phyloP scores from a whole-genome alignment of 2,888 invertebrate species.

The Loripinus fragilis region DNA sequence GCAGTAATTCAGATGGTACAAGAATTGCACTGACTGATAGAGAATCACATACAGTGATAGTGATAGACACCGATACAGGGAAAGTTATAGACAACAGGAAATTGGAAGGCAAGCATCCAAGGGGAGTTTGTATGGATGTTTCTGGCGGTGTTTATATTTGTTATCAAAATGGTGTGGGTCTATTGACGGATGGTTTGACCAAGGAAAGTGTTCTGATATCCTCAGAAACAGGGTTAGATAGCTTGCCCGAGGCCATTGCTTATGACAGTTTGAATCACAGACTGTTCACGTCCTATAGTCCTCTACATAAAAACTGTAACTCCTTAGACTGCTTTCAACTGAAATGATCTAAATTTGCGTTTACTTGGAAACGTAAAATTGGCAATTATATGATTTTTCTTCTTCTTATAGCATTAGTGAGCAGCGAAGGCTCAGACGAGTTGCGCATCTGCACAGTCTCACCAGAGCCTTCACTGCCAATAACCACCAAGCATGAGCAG shows the following conservation, averaged over 20 bases:
- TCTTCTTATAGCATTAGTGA: too few relatives aligned
- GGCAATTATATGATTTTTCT: too few relatives aligned
- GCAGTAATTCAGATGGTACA: neutral
- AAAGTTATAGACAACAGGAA: neutral
- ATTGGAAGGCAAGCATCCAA: neutral
- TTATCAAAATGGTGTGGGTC: neutral
- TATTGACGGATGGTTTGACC: neutral
- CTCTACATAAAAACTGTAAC: constrained; percentile 3
- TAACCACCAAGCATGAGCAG: too few relatives aligned
- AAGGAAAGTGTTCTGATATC: neutral
- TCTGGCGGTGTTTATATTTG: neutral
- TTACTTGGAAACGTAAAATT: too few relatives aligned
- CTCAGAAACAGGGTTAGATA: neutral
- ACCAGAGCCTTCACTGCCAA: too few relatives aligned
- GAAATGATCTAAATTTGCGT: too few relatives aligned
- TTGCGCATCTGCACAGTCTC: too few relatives aligned
- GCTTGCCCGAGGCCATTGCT: neutral
- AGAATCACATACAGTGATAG: neutral
- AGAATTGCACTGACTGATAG: neutral
- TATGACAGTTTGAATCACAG: neutral
- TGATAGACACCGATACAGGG: neutral
- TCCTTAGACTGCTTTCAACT: neutral
- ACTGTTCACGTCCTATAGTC: neutral
- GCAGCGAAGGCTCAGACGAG: too few relatives aligned
- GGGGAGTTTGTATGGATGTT: neutral